Evolutionary conservation across 2,797 vertebrate genomes (phyloP).

Genomic region (Meriones psammophilus): DNA sequence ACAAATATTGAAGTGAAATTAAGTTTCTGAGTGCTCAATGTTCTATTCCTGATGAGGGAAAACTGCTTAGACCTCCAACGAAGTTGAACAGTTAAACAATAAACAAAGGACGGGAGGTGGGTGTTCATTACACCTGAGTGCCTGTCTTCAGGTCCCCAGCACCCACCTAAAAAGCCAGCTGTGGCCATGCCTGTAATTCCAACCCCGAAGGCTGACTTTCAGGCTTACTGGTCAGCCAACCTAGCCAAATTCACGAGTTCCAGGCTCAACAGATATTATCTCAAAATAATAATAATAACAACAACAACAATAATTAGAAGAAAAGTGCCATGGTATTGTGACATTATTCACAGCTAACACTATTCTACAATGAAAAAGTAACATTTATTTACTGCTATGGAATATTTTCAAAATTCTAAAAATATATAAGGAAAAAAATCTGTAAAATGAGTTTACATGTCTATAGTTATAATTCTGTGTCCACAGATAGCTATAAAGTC

Average conservation of each 20-base stretch:
- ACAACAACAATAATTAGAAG: background rate
- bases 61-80: background rate
- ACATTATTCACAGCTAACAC: background rate
- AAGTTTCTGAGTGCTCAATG: background rate
- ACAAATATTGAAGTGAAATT: conserved; percentile 15
- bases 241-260: background rate
- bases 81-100: background rate
- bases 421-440: conserved; percentile 3
- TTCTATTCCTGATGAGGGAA: background rate
- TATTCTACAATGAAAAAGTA: conserved; percentile 10
- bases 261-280: too few relatives aligned
- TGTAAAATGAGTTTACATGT: background rate
- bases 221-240: background rate
- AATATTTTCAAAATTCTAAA: conserved; percentile 29
- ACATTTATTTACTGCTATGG: background rate
- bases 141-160: background rate
- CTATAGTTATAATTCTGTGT: background rate
- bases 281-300: background rate
- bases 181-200: background rate
- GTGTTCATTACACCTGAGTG: background rate
- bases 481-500: background rate
- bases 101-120: background rate
- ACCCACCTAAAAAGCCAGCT: background rate
- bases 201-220: background rate
- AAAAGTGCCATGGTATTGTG: background rate